A percentile compares a stretch with the other conserved stretches of the same genome.
Conservation (phyloP, 2,113 vertebrate species). For the Emydocephalus ijimae region DNA sequence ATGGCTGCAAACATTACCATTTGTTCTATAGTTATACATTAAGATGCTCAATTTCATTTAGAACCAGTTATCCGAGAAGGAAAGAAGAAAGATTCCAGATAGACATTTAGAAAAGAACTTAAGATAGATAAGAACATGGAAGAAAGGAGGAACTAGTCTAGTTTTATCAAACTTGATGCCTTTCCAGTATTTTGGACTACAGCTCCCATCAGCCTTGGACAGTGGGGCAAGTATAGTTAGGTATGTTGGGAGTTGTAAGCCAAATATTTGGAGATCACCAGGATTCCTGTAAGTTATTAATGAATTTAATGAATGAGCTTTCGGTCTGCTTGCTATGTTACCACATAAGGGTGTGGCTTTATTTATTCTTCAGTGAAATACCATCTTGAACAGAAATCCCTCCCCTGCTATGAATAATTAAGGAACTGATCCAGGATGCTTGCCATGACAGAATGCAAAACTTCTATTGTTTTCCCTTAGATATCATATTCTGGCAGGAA, state of each 20-base stretch:
- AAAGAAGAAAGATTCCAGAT: neutral
- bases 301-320: neutral
- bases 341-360: neutral
- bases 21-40: neutral
- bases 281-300: neutral
- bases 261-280: neutral
- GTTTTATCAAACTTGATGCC: neutral
- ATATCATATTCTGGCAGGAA: conserved; percentile 80
- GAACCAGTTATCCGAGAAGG: neutral
- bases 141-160: neutral
- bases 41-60: neutral
- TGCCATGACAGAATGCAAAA: conserved; percentile 30
- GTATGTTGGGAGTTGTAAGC: neutral
- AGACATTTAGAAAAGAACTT: neutral
- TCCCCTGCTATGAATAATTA: neutral
- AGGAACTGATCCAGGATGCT: neutral
- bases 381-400: no score
- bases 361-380: neutral
- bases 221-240: neutral
- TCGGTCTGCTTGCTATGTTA: neutral
- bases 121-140: neutral
- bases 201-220: neutral
- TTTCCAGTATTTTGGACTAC: neutral
- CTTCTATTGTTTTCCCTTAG: conserved; percentile 63
- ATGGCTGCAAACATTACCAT: neutral